phyloP scores from a whole-genome alignment of 2,888 invertebrate species.

The Meteorus cinctellus region DNA sequence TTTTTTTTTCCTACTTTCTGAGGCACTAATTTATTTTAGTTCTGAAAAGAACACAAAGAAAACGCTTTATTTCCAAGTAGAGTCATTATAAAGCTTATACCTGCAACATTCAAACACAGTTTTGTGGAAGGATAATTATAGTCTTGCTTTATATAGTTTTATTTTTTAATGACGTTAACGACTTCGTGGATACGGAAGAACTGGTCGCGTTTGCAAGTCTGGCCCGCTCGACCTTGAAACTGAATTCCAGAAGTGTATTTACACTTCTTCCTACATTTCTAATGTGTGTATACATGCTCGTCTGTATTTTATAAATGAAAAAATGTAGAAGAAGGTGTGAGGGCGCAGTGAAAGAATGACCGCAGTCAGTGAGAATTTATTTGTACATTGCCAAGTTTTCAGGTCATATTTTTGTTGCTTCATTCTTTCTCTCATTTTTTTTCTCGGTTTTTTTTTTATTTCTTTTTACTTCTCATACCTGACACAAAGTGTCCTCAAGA shows the following conservation, averaged over 20 bases:
- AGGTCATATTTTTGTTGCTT: slow-evolving; percentile 25
- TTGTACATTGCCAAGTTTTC: slow-evolving; percentile 2
- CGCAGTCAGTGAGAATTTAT: background rate
- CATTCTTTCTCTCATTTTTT: too few relatives aligned
- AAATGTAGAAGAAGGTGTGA: background rate
- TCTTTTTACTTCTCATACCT: background rate
- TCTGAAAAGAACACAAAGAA: slow-evolving; percentile 12
- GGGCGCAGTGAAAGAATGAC: background rate
- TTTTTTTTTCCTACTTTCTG: background rate
- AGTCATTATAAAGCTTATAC: slow-evolving; percentile 22
- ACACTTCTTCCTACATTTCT: slow-evolving; percentile 12
- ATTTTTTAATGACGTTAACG: slow-evolving; percentile 44
- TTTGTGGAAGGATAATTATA: slow-evolving; percentile 37
- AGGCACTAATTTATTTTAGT: slow-evolving; percentile 26
- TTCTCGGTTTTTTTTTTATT: too few relatives aligned
- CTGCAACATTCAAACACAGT: slow-evolving; percentile 24
- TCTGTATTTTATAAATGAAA: background rate
- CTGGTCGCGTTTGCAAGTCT: slow-evolving; percentile 26
- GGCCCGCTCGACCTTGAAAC: slow-evolving; percentile 34
- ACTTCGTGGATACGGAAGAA: slow-evolving; percentile 42
- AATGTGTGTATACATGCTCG: background rate
- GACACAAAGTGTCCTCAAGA: background rate
- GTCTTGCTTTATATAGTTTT: slow-evolving; percentile 31
- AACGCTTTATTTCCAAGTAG: slow-evolving; percentile 22
- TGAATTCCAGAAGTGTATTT: slow-evolving; percentile 24